Conservation (phyloP, 2,797 vertebrate species). For the Xenentodon cancila region DNA sequence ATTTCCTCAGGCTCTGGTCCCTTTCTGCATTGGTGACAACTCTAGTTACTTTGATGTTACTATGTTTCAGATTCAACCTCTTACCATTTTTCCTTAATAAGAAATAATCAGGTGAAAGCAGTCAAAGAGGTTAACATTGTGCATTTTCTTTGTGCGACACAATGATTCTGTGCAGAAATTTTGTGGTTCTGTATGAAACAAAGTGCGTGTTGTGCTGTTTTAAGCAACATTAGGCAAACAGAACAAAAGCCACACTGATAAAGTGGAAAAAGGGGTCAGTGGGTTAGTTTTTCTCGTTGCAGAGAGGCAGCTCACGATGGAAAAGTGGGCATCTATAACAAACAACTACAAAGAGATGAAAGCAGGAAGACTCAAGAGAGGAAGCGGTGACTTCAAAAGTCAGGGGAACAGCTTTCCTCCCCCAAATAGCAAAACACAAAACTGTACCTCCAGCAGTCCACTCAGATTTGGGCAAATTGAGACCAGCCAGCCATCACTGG, state of each 20-base stretch:
- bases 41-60: constrained; percentile 20
- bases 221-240: constrained; percentile 45
- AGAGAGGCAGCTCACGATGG: constrained; percentile 18
- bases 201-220: constrained; percentile 19
- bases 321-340: constrained; percentile 54
- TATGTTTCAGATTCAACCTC: background rate
- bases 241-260: constrained; percentile 63
- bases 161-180: background rate
- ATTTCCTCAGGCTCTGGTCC: constrained; percentile 92
- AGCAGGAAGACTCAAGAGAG: constrained; percentile 50
- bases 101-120: background rate
- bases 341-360: constrained; percentile 53
- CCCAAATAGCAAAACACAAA: constrained; percentile 39
- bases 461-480: constrained; percentile 59
- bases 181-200: constrained; percentile 4
- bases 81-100: constrained; percentile 1
- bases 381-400: constrained; percentile 46
- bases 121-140: constrained; percentile 6
- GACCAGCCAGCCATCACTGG: constrained; percentile 59
- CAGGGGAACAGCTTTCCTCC: constrained; percentile 68
- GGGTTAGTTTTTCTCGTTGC: constrained; percentile 48
- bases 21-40: constrained; percentile 82
- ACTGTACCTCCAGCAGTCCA: constrained; percentile 70
- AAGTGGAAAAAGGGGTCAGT: constrained; percentile 54
- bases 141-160: too few species aligned